These are phyloP conservation scores for Microplitis mediator DNA, from an alignment of 1,140 invertebrate species.

Conservation along the genomic window DNA sequence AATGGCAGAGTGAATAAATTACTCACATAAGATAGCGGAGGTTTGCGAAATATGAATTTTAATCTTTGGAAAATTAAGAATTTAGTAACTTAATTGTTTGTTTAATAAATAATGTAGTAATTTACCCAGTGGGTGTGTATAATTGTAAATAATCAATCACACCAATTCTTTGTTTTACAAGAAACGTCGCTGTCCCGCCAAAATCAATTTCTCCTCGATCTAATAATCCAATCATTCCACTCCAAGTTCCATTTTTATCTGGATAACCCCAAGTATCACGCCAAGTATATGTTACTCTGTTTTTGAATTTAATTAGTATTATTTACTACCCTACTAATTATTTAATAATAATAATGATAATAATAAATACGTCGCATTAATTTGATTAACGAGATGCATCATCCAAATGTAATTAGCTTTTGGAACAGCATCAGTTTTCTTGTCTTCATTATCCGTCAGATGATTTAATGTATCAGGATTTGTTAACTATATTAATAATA, in stretches of 20 bases:
- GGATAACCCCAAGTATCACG: slow-evolving; percentile 66
- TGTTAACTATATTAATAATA: slow-evolving; percentile 54
- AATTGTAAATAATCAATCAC: slow-evolving; percentile 68
- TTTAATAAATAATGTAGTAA: no score
- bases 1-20: slow-evolving; percentile 72
- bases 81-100: background rate
- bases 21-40: slow-evolving; percentile 70
- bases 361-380: slow-evolving; percentile 63
- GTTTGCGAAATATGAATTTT: slow-evolving; percentile 70
- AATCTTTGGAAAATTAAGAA: slow-evolving; percentile 45
- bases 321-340: background rate
- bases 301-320: background rate
- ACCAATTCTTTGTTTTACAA: slow-evolving; percentile 65
- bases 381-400: slow-evolving; percentile 61
- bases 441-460: slow-evolving; percentile 66
- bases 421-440: slow-evolving; percentile 67
- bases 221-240: slow-evolving; percentile 69
- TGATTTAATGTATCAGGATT: slow-evolving; percentile 67
- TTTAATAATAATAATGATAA: background rate
- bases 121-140: slow-evolving; percentile 63
- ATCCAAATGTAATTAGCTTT: slow-evolving; percentile 70
- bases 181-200: slow-evolving; percentile 68
- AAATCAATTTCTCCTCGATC: slow-evolving; percentile 66
- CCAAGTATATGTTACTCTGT: slow-evolving; percentile 58
- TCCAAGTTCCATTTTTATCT: slow-evolving; percentile 62